These are phyloP conservation scores for Drosophila hydei DNA, from an alignment of 1,140 invertebrate genomes.

Conservation along the genomic window DNA sequence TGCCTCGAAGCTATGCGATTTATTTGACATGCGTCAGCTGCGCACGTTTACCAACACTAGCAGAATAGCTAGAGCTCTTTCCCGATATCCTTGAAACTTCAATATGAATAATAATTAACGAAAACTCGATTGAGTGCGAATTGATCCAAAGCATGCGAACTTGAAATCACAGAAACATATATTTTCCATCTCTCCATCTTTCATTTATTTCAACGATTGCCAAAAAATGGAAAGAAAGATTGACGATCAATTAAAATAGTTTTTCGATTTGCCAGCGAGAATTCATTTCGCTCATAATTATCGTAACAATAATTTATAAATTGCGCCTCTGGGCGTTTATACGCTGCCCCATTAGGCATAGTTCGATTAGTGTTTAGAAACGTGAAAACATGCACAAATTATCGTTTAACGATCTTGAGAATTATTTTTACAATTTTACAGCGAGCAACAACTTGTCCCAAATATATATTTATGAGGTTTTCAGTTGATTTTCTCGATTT, in stretches of 20 bases:
- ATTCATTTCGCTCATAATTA: conserved; percentile 69
- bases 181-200: conserved; percentile 43
- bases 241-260: conserved; percentile 79
- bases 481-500: background rate
- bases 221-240: conserved; percentile 36
- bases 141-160: conserved; percentile 54
- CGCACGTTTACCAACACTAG: conserved; percentile 15
- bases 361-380: conserved; percentile 11
- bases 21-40: conserved; percentile 33
- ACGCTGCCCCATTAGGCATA: conserved; percentile 14
- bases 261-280: conserved; percentile 34
- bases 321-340: conserved; percentile 34
- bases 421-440: conserved; percentile 1
- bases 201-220: conserved; percentile 22
- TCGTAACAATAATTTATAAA: conserved; percentile 68
- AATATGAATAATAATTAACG: conserved; percentile 27
- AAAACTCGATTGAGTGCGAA: conserved; percentile 50
- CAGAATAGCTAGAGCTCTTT: background rate
- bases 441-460: background rate
- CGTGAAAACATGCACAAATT: conserved; percentile 12
- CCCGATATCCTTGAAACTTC: background rate
- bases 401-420: conserved; percentile 15
- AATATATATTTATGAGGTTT: conserved; percentile 3
- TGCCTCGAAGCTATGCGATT: conserved; percentile 19
- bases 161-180: conserved; percentile 20